These are phyloP conservation scores for Protobothrops flavoviridis DNA, from an alignment of 2,113 vertebrate genomes.

Conservation along the genomic window DNA sequence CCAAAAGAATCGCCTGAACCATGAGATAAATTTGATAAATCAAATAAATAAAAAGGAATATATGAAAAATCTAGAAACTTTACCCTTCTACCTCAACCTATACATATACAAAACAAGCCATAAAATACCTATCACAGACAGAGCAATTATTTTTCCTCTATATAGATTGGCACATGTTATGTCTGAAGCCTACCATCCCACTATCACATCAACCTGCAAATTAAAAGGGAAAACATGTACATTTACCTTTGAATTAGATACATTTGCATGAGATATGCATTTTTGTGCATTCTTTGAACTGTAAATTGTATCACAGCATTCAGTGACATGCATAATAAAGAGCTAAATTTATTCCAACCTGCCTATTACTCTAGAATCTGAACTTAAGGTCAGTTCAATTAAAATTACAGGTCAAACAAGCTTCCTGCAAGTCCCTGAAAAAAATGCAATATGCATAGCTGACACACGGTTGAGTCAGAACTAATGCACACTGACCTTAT, in stretches of 20 bases:
- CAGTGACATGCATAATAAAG: neutral
- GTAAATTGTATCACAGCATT: neutral
- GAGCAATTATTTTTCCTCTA: neutral
- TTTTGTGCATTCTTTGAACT: neutral
- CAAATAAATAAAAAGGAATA: neutral
- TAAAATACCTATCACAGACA: neutral
- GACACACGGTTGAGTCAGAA: neutral
- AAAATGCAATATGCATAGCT: neutral
- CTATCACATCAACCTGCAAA: neutral
- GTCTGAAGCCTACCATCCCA: neutral
- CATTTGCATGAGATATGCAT: neutral
- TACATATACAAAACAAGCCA: neutral
- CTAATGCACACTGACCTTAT: neutral
- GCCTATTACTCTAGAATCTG: neutral
- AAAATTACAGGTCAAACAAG: neutral
- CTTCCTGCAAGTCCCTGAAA: neutral
- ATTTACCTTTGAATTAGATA: neutral
- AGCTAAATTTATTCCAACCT: neutral
- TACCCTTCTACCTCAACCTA: neutral
- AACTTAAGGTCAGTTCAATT: neutral
- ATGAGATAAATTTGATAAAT: neutral
- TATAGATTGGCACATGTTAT: neutral
- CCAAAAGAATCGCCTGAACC: neutral
- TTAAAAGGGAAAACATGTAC: neutral
- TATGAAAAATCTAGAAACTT: neutral